phyloP scores from a whole-genome alignment of 2,888 invertebrate species.

The Copidosoma aretas region DNA sequence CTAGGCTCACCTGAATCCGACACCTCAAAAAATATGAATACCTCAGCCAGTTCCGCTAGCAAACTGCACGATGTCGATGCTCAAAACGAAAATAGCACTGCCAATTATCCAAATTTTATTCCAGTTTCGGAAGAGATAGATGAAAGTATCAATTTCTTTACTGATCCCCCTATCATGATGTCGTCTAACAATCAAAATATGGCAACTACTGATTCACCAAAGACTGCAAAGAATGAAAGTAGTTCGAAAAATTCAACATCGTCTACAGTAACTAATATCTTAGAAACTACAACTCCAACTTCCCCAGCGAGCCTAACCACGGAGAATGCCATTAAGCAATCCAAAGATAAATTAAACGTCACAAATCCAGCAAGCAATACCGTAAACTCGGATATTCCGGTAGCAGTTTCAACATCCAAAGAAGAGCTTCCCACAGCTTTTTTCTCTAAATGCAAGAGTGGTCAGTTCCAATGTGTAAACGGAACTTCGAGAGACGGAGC shows the following conservation, averaged over 20 bases:
- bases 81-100: constrained; percentile 5
- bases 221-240: neutral
- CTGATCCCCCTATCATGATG: constrained; percentile 38
- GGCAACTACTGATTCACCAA: constrained; percentile 27
- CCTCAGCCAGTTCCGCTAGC: neutral
- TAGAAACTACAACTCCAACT: constrained; percentile 13
- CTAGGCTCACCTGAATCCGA: constrained; percentile 11
- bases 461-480: constrained; percentile 69
- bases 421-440: constrained; percentile 28
- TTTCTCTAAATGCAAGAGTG: constrained; percentile 66
- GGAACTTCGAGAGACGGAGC: constrained; percentile 69
- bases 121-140: constrained; percentile 57
- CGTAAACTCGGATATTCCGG: constrained; percentile 16
- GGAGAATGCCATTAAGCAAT: constrained; percentile 5
- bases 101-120: constrained; percentile 49
- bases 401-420: constrained; percentile 15
- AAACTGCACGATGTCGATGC: neutral
- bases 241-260: constrained; percentile 9
- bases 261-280: neutral
- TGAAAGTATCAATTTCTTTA: constrained; percentile 40
- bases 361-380: neutral
- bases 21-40: constrained; percentile 1
- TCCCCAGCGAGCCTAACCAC: neutral
- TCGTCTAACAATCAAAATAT: constrained; percentile 27
- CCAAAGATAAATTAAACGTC: constrained; percentile 3